Base-by-base conservation (phyloP, 2,888 invertebrate species). In the Drosophila leonis region DNA sequence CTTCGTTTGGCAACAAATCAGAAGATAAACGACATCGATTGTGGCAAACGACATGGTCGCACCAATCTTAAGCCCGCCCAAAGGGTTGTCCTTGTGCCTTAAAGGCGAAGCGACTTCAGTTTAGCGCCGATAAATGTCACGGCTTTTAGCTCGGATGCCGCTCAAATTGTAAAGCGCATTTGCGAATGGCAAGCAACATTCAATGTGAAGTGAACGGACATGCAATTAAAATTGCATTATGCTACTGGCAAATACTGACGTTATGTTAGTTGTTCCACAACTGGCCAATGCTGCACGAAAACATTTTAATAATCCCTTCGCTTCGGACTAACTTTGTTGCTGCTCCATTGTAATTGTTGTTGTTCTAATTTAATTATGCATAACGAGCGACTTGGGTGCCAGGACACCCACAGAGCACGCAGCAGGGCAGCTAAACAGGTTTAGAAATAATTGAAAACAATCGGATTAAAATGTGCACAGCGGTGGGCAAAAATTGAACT, bases 11-110 rank as follows among this genome's bases (percentile, higher is more conserved):
- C 82, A 84, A 84, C 84, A 84, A 84, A 84, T 84, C 84, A 88
- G 83, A 85, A 88, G 84, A 84, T 88, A 84, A 84, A 84, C 88
- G 84, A 83, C 84, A 83, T 88, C 88, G 86, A 84, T 84, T 84
- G 84, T 63, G 88, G 81, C 81, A 73, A 88, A 80, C 81, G 84
- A 84, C 86, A 85, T 79, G 81, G 72, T 66, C 78, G 66, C 60
- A 64, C 63, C 70, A 48, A 51, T 54, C 33, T 62, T 49, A 62
- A 69, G 42, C 35, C 42, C 31, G 29, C 20, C 55, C 44, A 78
- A 72, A 67, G 75, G 74, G 54, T 76, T 78, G 59, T 27, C 15
- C 61, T 62, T 41, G 44, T 44, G 39, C 20, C 54, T 56, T 24
- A 24, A 65, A 63, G 61, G 62, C 55, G 20, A 56, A 56, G 59